A percentile compares a stretch with the other conserved stretches of the same genome.
Conservation (phyloP, 2,113 vertebrate genomes). For the Oenanthe oenanthe region DNA sequence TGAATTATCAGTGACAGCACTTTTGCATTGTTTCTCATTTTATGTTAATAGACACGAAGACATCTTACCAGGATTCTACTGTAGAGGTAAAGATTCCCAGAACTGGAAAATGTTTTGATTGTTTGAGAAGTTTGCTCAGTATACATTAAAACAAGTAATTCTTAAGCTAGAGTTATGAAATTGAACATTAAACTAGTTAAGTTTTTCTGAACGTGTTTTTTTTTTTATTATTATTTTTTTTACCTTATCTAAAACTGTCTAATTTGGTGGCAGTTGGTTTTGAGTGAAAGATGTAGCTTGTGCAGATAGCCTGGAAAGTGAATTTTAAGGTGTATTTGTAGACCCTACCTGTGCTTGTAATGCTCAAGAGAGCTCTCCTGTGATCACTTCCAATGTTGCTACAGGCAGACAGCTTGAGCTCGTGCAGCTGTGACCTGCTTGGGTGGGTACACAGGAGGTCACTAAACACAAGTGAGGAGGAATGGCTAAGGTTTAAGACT, state of each 20-base stretch:
- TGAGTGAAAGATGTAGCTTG: not conserved
- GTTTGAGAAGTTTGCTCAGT: not conserved
- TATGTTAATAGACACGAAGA: conserved; percentile 55
- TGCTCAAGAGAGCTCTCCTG: not conserved
- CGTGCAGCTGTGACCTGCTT: not conserved
- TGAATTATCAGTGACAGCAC: not conserved
- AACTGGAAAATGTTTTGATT: not conserved
- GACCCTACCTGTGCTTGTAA: not conserved
- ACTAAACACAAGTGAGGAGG: not conserved
- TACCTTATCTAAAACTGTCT: not conserved
- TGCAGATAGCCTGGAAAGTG: not conserved
- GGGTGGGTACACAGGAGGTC: not conserved
- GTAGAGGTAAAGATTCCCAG: conserved; percentile 53
- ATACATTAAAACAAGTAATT: not conserved
- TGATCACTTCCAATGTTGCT: not conserved
- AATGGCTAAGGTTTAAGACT: not conserved
- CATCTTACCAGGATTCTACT: conserved; percentile 54
- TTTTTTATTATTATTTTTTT: not conserved
- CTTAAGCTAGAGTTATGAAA: not conserved
- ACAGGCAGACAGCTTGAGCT: not conserved
- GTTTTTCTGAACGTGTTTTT: too few species aligned
- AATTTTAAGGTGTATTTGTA: not conserved
- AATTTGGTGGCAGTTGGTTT: not conserved
- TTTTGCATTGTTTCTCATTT: conserved; percentile 17
- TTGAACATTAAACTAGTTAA: too few species aligned